Evolutionary conservation across 2,888 invertebrate species (phyloP), one percentile per base, ranked within the genome.

Genomic region (Drosophila mimica): DNA sequence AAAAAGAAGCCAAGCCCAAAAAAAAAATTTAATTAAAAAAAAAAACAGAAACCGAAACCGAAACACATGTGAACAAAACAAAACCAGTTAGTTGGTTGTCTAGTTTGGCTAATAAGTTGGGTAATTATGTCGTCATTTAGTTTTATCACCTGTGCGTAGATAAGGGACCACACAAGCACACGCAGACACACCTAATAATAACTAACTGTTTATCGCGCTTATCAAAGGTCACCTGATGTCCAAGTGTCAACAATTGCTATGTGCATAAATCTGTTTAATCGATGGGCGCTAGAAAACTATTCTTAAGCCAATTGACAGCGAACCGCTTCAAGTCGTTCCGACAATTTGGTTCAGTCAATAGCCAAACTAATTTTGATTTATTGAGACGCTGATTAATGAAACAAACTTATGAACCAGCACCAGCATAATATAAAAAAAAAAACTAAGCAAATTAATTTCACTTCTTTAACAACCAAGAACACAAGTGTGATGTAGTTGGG

Each of bases 291-390:
- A 67, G 62, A 65, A 60, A 59, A 51, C 46, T 15, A 6, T 6
- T 38, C 34, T 3, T 20, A 9, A 51, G 52, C 46, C 38, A 66
- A 43, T 54, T 65, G 54, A 48, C 61, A 68, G 11, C 15, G 25
- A 53, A 46, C 53, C 28, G 51, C 48, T 59, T 17, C 51, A 65
- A 62, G 38, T 28, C 30, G 8, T 34, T 59, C 43, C 28, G 11
- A 48, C 58, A 56, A 40, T 70, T 60, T 38, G 40, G 51, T 57
- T 43, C 30, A 20, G 48, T 64, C 70, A 81, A 77, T 78, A 70
- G 69, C 54, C 69, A 72, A 79, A 77, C 78, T 81, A 75, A 89
- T 87, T 79, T 87, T 85, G 89, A 85, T 85, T 85, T 89, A 85
- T 85, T 74, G 59, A 57, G 70, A 25, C 77, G 78, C 59, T 80